Evolutionary conservation across 2,888 invertebrate species (phyloP), one percentile per base, ranked within the genome.

Genomic region (Leucozona laternaria): DNA sequence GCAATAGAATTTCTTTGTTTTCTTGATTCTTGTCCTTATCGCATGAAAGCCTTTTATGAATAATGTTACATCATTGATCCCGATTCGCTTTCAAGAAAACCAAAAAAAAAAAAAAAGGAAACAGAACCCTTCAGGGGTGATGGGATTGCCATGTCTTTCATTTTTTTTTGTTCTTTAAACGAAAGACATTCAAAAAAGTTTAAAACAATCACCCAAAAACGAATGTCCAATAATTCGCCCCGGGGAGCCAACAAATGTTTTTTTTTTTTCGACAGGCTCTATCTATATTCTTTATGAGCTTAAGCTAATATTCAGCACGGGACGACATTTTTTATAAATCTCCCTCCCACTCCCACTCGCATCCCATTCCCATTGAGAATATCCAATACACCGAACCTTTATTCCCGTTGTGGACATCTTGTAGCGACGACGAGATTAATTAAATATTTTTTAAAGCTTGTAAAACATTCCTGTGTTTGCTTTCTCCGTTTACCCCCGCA

Each of bases 381-480:
- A 53, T 15, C 6, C 15, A 1, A 5, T 28, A 28, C 5, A 62
- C 4, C 25, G 25, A 20, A 15, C 71, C 20, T 50, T 72, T 53
- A 50, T 43, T n/a, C 58, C 58, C 58, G 37, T 22, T 64, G 50
- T 64, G 84, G 75, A 71, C 79, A 76, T 71, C 76, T 64, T 80
- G 75, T 71, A 76, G 80, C 71, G 31, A 31, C 25, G 25, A 25
- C 31, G 64, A 76, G 80, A 84, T 84, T 80, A 84, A 84, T 84
- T 84, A 84, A 84, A 80, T 84, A 79, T 80, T 84, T 83, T 83
- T 84, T 70, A 80, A 66, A 84, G 75, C 66, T 75, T 76, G 70
- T 57, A 79, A 73, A 66, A 73, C 73, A 79, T 73, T 66, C 50
- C 50, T 60, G 48, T 73, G 22, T 53, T 22, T 53, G 53, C 53